A percentile compares a stretch with the other conserved stretches of the same genome.
These are phyloP conservation scores for Spongia lamella DNA, from an alignment of 37 sponge, comb jelly and placozoan genomes.

Conservation along the genomic window DNA sequence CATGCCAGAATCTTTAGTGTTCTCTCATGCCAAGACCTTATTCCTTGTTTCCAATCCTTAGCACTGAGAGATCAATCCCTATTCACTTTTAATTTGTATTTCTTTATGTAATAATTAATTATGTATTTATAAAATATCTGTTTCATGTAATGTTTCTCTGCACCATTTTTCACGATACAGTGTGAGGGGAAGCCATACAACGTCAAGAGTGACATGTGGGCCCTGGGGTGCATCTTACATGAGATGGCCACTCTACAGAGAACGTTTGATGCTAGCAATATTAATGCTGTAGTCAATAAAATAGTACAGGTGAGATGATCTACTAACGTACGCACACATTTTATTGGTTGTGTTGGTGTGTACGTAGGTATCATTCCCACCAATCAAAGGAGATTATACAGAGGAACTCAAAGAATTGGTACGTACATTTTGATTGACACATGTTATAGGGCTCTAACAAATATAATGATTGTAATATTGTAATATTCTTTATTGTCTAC, in stretches of 20 bases:
- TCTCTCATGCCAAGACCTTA: no score
- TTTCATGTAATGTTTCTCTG: neutral
- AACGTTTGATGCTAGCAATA: slow-evolving; percentile 94
- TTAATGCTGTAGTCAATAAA: slow-evolving; percentile 92
- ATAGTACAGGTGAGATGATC: slow-evolving; percentile 74
- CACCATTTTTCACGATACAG: slow-evolving; percentile 16
- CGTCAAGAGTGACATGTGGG: slow-evolving; percentile 86
- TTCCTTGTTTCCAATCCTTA: no score
- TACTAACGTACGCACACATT: neutral
- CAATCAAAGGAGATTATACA: slow-evolving; percentile 72
- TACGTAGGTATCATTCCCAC: slow-evolving; percentile 58
- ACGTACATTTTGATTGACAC: neutral
- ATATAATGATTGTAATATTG: no score
- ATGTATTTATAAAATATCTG: neutral
- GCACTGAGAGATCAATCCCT: no score
- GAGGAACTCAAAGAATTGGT: slow-evolving; percentile 75
- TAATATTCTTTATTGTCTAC: no score
- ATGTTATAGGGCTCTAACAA: no score
- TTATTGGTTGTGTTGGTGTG: neutral
- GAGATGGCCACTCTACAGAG: slow-evolving; percentile 81
- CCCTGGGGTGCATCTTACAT: slow-evolving; percentile 72
- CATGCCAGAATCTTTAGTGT: no score
- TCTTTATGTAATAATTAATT: neutral
- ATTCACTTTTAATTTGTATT: no score
- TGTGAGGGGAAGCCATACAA: slow-evolving; percentile 94